These are phyloP conservation scores for Drosophila malerkotliana DNA, from an alignment of 1,140 invertebrate genomes.

Conservation along the genomic window DNA sequence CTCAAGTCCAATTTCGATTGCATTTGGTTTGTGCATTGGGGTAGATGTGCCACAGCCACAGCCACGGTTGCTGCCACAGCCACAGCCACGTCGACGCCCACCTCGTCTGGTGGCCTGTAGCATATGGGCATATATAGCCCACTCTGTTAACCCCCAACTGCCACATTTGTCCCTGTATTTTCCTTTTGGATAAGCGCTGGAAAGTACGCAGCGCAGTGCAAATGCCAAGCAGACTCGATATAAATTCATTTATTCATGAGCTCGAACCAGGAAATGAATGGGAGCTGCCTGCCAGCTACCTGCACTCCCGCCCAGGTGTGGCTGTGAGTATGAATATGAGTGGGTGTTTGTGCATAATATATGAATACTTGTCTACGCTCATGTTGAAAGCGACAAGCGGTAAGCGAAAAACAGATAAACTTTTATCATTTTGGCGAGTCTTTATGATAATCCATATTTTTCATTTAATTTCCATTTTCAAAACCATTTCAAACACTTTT, in stretches of 20 bases:
- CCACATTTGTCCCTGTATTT: slow-evolving; percentile 1
- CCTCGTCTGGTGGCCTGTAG: slow-evolving; percentile 7
- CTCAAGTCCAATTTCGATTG: slow-evolving; percentile 53
- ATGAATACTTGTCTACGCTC: slow-evolving; percentile 42
- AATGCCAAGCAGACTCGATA: slow-evolving; percentile 69
- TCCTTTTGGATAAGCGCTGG: slow-evolving; percentile 47
- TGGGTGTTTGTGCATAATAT: slow-evolving; percentile 46
- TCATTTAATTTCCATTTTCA: too few species aligned
- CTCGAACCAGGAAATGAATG: slow-evolving; percentile 73
- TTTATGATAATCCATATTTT: too few species aligned
- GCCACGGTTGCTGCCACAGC: slow-evolving; percentile 5
- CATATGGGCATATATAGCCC: slow-evolving; percentile 23
- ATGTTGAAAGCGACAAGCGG: slow-evolving; percentile 14
- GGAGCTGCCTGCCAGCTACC: slow-evolving; percentile 33
- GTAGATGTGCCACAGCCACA: not conserved
- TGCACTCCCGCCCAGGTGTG: slow-evolving; percentile 21
- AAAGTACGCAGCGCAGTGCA: slow-evolving; percentile 65
- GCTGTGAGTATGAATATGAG: slow-evolving; percentile 16
- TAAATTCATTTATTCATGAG: slow-evolving; percentile 82
- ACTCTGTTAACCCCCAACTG: not conserved
- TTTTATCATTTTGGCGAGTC: not conserved
- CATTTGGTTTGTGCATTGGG: slow-evolving; percentile 51
- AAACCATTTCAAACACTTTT: too few species aligned
- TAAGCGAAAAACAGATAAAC: not conserved
- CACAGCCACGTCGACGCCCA: slow-evolving; percentile 5